Evolutionary conservation across 2,113 vertebrate genomes (phyloP).

Genomic region (Aphyosemion australe): DNA sequence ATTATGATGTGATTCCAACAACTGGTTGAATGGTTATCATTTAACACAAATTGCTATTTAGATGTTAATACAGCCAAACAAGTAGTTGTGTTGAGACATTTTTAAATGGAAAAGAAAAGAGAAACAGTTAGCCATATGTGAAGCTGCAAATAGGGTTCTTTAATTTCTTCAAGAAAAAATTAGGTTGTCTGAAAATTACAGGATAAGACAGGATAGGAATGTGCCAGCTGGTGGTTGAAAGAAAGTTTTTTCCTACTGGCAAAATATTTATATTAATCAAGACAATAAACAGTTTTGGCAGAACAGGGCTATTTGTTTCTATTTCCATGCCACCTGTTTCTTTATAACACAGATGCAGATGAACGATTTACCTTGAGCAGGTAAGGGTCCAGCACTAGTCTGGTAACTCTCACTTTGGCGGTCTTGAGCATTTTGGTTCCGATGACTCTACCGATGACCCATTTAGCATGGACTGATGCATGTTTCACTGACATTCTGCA

Average conservation of each 20-base stretch:
- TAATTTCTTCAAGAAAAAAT: not conserved
- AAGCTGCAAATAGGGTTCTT: not conserved
- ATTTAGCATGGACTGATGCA: slow-evolving; percentile 89
- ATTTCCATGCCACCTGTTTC: too few species aligned
- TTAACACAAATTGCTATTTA: too few species aligned
- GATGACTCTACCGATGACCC: slow-evolving; percentile 93
- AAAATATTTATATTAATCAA: not conserved
- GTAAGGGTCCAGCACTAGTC: slow-evolving; percentile 92
- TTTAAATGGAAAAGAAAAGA: too few species aligned
- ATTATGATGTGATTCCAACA: too few species aligned
- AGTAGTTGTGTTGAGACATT: too few species aligned
- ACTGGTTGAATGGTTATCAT: too few species aligned
- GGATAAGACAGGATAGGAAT: too few species aligned
- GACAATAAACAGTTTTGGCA: too few species aligned
- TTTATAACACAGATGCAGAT: not conserved
- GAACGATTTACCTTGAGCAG: slow-evolving; percentile 86
- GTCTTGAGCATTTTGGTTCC: slow-evolving; percentile 96
- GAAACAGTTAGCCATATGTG: not conserved
- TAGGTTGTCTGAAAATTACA: not conserved
- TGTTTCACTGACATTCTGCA: slow-evolving; percentile 84
- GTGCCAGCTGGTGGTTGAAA: too few species aligned
- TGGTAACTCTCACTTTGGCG: slow-evolving; percentile 93
- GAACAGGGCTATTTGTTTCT: too few species aligned
- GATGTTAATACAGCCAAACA: not conserved
- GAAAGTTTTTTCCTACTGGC: too few species aligned